Evolutionary conservation across 2,888 invertebrate genomes (phyloP).

Genomic region (Agonopterix alstromeriana): DNA sequence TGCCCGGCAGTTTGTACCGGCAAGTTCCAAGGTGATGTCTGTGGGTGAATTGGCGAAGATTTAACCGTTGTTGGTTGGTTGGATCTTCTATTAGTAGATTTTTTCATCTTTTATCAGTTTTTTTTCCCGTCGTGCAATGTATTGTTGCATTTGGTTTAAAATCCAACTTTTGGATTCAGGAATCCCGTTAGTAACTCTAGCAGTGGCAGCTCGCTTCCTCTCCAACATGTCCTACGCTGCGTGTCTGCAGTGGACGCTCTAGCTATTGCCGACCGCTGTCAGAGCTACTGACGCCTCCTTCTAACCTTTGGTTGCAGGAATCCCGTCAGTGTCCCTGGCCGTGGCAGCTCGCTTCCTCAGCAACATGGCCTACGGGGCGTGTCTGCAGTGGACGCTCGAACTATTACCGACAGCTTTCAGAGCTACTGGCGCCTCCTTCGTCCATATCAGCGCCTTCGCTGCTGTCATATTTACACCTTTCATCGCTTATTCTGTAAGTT

Average conservation of each 20-base stretch:
- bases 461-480: constrained; percentile 41
- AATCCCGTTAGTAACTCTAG: constrained; percentile 31
- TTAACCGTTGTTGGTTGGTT: too few relatives aligned
- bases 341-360: constrained; percentile 38
- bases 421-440: constrained; percentile 39
- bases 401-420: constrained; percentile 43
- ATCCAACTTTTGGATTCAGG: constrained; percentile 27
- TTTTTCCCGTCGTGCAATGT: too few relatives aligned
- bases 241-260: constrained; percentile 40
- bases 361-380: constrained; percentile 43
- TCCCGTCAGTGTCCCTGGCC: constrained; percentile 35
- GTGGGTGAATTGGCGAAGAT: too few relatives aligned
- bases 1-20: too few relatives aligned
- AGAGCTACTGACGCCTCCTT: constrained; percentile 41
- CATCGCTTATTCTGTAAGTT: constrained; percentile 43
- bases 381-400: constrained; percentile 44
- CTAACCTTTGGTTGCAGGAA: constrained; percentile 23
- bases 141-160: too few relatives aligned
- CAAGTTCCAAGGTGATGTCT: too few relatives aligned
- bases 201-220: constrained; percentile 39
- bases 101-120: too few relatives aligned
- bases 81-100: too few relatives aligned
- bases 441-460: constrained; percentile 39
- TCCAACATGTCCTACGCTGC: constrained; percentile 45
- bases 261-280: constrained; percentile 43